Percentiles rank a stretch among this genome's conserved stretches.
phyloP scores from a whole-genome alignment of 2,888 invertebrate genomes.

The Sminthurinus aureus region DNA sequence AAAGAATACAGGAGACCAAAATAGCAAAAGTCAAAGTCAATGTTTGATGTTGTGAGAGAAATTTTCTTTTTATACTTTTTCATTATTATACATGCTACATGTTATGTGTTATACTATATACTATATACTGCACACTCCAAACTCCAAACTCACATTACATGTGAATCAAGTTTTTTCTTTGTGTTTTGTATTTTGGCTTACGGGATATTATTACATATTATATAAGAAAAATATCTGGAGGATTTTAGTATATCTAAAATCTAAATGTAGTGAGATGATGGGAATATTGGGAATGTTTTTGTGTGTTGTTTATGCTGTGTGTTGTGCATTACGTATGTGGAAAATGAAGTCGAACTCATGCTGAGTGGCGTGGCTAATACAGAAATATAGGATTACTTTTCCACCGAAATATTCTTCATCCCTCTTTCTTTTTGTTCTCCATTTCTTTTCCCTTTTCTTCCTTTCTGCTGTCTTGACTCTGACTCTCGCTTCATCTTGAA shows the following conservation, averaged over 20 bases:
- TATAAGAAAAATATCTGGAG: background rate
- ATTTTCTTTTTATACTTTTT: background rate
- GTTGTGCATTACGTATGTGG: background rate
- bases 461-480: background rate
- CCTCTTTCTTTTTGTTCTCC: background rate
- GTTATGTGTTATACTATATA: background rate
- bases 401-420: conserved; percentile 17
- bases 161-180: background rate
- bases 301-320: background rate
- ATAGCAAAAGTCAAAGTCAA: conserved; percentile 2
- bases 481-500: too few relatives aligned
- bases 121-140: too few relatives aligned
- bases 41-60: background rate
- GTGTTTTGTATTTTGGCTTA: too few relatives aligned
- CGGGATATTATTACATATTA: background rate
- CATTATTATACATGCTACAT: background rate
- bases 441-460: conserved; percentile 8
- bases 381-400: conserved; percentile 47
- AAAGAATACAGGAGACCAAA: background rate
- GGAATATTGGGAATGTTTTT: conserved; percentile 6
- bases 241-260: background rate
- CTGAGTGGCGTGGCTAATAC: conserved; percentile 46
- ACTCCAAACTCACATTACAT: background rate
- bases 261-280: background rate
- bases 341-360: conserved; percentile 40